A percentile compares a stretch with the other conserved stretches of the same genome.
Conservation (phyloP, 2,113 vertebrate species). For the Macrotus californicus region DNA sequence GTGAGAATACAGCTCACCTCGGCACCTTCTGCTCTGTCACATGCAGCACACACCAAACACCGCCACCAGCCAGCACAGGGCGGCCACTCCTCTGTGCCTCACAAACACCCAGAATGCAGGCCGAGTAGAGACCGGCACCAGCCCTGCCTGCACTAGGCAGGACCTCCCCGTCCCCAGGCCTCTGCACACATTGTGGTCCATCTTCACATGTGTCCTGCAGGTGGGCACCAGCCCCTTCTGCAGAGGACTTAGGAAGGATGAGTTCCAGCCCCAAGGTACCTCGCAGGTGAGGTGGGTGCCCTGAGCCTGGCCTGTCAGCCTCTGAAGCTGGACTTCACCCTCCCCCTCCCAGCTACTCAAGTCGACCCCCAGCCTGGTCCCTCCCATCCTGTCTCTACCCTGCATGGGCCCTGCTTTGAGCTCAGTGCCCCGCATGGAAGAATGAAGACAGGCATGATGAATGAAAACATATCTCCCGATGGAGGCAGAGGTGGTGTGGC, state of each 20-base stretch:
- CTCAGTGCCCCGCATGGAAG: neutral
- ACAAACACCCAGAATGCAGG: fast-evolving
- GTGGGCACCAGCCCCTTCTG: fast-evolving
- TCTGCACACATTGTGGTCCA: fast-evolving
- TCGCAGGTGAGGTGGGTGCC: neutral
- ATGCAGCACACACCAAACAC: neutral
- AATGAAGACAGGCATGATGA: neutral
- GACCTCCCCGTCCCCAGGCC: neutral
- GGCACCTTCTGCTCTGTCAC: neutral
- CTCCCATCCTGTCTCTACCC: neutral
- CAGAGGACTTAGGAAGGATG: neutral
- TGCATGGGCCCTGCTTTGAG: neutral
- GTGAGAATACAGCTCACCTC: neutral
- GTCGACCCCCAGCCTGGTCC: too few relatives aligned
- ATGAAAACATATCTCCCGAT: neutral
- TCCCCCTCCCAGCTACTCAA: neutral
- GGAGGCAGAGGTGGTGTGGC: neutral
- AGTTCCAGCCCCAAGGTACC: fast-evolving
- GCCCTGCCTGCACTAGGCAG: neutral
- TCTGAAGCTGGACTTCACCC: neutral
- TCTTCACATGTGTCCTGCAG: neutral
- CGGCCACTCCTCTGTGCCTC: neutral
- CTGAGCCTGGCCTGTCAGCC: neutral
- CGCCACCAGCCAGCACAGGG: fast-evolving
- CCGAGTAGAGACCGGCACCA: fast-evolving